Evolutionary conservation across 2,888 invertebrate species (phyloP).

Genomic region (Deilephila porcellus): DNA sequence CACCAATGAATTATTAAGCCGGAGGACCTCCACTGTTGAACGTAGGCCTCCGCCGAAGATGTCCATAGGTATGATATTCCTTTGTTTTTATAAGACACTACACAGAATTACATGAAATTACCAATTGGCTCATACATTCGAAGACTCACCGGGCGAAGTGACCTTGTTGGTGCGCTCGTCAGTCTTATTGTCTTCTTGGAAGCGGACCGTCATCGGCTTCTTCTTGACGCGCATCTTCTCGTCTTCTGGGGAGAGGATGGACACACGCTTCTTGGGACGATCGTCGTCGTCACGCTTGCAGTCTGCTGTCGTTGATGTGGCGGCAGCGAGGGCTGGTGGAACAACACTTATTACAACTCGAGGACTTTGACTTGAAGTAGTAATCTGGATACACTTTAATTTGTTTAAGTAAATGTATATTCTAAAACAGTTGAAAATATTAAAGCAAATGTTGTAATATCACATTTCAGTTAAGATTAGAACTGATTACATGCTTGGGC

Average conservation of each 20-base stretch:
- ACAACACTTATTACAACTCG: background rate
- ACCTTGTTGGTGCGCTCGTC: constrained; percentile 70
- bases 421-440: too few species aligned
- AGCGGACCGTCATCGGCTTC: constrained; percentile 79
- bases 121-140: constrained; percentile 23
- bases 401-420: too few species aligned
- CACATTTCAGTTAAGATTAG: too few species aligned
- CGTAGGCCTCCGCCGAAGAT: too few species aligned
- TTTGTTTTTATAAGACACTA: background rate
- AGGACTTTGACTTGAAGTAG: background rate
- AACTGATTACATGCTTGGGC: too few species aligned
- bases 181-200: constrained; percentile 75
- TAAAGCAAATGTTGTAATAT: too few species aligned
- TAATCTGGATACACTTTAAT: too few species aligned
- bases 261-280: constrained; percentile 73
- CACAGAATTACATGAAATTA: background rate
- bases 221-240: constrained; percentile 74
- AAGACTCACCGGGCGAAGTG: constrained; percentile 73
- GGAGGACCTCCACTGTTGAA: too few species aligned
- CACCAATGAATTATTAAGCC: too few species aligned
- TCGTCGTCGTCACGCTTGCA: constrained; percentile 73
- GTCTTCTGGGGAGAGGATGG: constrained; percentile 77
- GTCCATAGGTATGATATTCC: too few species aligned
- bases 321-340: constrained; percentile 36
- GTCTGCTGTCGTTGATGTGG: constrained; percentile 53